Conservation (phyloP, 2,113 vertebrate species). For the Penelope pileata region DNA sequence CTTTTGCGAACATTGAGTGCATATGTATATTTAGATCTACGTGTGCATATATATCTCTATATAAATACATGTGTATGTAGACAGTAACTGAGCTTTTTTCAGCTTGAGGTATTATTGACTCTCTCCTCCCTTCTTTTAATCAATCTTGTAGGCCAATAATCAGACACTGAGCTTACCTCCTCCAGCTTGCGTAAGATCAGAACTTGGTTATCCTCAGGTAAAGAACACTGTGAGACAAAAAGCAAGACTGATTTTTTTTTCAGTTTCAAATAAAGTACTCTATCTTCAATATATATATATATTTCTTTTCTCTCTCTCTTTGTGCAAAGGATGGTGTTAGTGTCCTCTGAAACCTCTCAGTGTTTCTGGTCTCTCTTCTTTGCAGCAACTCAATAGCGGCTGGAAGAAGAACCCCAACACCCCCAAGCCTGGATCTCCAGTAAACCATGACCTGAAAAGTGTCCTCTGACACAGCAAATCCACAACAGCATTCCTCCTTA, state of each 20-base stretch:
- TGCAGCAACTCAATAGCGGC: neutral
- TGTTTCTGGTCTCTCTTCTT: neutral
- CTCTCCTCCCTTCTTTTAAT: neutral
- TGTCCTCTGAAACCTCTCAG: neutral
- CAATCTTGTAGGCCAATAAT: neutral
- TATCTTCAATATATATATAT: too few species aligned
- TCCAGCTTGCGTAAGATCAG: neutral
- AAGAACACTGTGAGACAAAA: neutral
- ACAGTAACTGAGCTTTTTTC: neutral
- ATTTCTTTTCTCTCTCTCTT: neutral
- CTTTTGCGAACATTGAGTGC: neutral
- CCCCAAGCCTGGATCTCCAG: rapidly evolving
- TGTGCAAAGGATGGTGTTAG: neutral
- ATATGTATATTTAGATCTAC: neutral
- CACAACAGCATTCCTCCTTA: neutral
- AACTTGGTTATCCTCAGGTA: neutral
- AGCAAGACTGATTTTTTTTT: neutral
- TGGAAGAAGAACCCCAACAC: neutral
- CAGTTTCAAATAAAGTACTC: too few species aligned
- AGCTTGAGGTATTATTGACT: neutral
- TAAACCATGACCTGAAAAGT: neutral
- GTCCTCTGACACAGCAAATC: neutral
- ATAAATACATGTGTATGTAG: neutral
- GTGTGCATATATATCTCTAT: neutral
- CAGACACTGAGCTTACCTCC: neutral